phyloP scores from a whole-genome alignment of 2,888 invertebrate species.

The Megastigmus dorsalis region DNA sequence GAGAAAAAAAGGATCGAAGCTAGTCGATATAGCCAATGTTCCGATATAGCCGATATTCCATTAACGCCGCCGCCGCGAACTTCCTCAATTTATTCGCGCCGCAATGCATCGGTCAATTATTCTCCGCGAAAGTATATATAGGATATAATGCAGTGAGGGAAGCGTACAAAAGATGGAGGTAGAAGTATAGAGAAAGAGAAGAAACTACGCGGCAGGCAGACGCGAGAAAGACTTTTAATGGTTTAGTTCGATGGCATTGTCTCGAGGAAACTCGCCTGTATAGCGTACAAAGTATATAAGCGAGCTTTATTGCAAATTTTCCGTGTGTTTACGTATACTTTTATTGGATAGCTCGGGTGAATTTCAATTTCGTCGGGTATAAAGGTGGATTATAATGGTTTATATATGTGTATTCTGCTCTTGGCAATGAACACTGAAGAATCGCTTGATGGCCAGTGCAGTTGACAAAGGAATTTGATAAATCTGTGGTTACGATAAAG shows the following conservation, averaged over 20 bases:
- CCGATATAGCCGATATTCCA: neutral
- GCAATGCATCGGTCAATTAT: neutral
- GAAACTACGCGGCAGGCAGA: neutral
- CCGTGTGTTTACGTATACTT: neutral
- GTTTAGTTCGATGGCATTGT: slow-evolving; percentile 1
- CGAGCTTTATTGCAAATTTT: slow-evolving; percentile 28
- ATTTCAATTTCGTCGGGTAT: slow-evolving; percentile 27
- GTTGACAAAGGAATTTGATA: slow-evolving; percentile 18
- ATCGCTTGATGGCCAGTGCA: neutral
- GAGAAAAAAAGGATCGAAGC: slow-evolving; percentile 10
- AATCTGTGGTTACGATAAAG: too few relatives aligned
- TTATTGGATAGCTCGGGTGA: neutral
- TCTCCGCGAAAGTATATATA: neutral
- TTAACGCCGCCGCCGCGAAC: neutral
- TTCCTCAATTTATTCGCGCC: slow-evolving; percentile 24
- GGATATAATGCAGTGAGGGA: neutral
- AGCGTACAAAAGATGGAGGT: neutral
- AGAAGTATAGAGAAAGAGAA: neutral
- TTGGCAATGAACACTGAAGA: slow-evolving; percentile 10
- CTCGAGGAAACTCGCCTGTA: slow-evolving; percentile 17
- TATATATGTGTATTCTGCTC: neutral
- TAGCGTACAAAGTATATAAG: too few relatives aligned
- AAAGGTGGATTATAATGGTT: slow-evolving; percentile 24
- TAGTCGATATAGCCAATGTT: neutral
- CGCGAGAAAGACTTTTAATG: too few relatives aligned